phyloP scores from a whole-genome alignment of 1,140 invertebrate genomes.

The Rhagoletis pomonella region DNA sequence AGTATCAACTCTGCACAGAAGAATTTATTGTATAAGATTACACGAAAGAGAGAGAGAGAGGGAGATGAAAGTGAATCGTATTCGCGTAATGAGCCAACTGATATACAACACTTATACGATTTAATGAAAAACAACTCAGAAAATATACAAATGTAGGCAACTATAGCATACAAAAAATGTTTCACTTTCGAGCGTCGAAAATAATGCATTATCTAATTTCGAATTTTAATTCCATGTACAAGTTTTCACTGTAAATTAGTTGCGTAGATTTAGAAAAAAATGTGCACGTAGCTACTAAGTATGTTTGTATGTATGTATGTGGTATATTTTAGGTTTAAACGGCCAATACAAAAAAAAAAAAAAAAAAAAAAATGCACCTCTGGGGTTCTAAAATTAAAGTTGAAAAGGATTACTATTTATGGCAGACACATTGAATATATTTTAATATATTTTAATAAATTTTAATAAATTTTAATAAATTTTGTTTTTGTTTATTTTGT shows the following conservation, averaged over 20 bases:
- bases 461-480: no score
- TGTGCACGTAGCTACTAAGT: neutral
- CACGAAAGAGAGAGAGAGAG: neutral
- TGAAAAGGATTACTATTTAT: no score
- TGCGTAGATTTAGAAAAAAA: neutral
- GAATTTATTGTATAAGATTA: conserved; percentile 37
- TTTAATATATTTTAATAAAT: no score
- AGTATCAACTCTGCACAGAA: conserved; percentile 23
- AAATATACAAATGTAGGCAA: neutral
- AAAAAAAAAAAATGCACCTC: neutral
- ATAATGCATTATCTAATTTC: no score
- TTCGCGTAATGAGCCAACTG: neutral
- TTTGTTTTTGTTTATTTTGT: no score
- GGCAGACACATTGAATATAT: no score
- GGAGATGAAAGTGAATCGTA: neutral
- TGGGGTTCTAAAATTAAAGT: neutral
- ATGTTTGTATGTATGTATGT: neutral
- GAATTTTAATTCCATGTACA: no score
- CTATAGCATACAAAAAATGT: no score
- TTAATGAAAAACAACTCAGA: neutral
- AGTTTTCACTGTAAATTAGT: no score
- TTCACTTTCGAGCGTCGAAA: no score
- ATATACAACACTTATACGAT: neutral
- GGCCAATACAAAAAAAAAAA: neutral
- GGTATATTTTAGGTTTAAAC: no score